Evolutionary conservation across 2,888 invertebrate genomes (phyloP), one percentile per base, ranked within the genome.

Genomic region (Pediacus dermestoides): DNA sequence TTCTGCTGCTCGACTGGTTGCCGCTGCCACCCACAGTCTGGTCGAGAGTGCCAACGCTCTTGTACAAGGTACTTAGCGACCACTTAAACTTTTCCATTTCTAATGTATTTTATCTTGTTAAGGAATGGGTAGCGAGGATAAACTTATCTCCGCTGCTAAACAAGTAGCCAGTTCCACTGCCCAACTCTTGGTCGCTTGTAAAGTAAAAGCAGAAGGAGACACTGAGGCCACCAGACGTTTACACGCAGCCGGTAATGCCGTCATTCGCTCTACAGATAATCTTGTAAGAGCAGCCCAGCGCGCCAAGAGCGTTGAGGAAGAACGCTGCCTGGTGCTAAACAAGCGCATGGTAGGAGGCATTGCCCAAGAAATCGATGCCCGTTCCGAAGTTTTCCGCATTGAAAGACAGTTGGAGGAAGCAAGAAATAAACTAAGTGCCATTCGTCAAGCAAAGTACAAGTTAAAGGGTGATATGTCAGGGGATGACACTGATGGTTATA

Each of bases 21-120:
- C 97, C 0, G 96, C 96, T 0, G 96, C 97, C 0, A 96, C 96
- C 0, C 97, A 97, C 70, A 91, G 91, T 57, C 75, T 99, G 46
- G 97, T 97, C 37, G 97, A 99, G 68, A 92, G 96, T 0, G 99
- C 99, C 37, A 97, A 99, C 65, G 89, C 94, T 31, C 74, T 99
- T 55, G 96, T 99, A 1, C 84, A 93, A 70, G 90, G 93, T 42
- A 46, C 21, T 18, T 7, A 18, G 6, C 21, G 21, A 6, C 21
- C 6, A 18, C 12, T 2, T 32, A 6, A 9, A 32, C n/a, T 32
- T 15, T 15, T 33, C 9, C n/a, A 10, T 21, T 33, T 31, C 10
- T 12, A 16, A 10, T 12, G 23, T 8, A 10, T 14, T 38, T 42
- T 7, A 18, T 31, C 15, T 28, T 26, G 43, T 50, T 22, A 22